These are phyloP conservation scores for Xylota segnis DNA, from an alignment of 2,888 invertebrate genomes.

Conservation along the genomic window DNA sequence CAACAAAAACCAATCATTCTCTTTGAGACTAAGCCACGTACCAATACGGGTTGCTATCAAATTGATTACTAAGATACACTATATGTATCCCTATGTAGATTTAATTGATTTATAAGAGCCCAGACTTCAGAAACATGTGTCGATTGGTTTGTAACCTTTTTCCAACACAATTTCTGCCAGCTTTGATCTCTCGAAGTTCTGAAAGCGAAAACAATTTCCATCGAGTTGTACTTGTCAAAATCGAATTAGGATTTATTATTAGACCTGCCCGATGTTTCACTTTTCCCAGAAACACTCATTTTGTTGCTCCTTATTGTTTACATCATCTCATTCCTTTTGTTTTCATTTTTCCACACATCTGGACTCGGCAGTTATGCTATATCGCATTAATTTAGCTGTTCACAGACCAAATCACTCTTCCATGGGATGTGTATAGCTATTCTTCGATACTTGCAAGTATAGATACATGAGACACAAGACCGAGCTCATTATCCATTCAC, in stretches of 20 bases:
- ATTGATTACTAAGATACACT: too few relatives aligned
- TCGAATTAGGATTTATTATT: not conserved
- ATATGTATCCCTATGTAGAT: too few relatives aligned
- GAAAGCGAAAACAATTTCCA: not conserved
- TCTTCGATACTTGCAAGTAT: not conserved
- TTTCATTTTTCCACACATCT: conserved; percentile 5
- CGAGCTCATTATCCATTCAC: conserved; percentile 19
- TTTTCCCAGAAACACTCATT: not conserved
- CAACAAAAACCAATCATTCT: too few relatives aligned
- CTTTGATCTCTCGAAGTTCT: too few relatives aligned
- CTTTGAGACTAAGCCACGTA: too few relatives aligned
- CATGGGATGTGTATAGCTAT: not conserved
- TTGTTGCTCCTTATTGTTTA: not conserved
- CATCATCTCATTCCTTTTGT: not conserved
- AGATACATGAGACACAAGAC: conserved; percentile 26
- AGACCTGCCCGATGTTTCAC: not conserved
- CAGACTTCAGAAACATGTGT: too few relatives aligned
- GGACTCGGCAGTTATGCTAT: not conserved
- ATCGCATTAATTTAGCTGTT: not conserved
- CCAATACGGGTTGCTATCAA: too few relatives aligned
- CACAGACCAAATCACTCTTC: not conserved
- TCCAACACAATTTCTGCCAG: too few relatives aligned
- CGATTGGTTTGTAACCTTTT: too few relatives aligned
- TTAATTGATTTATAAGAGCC: too few relatives aligned
- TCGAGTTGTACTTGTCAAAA: not conserved